Base-by-base conservation (phyloP, 2,888 invertebrate genomes). In the Scaptomyza flava region DNA sequence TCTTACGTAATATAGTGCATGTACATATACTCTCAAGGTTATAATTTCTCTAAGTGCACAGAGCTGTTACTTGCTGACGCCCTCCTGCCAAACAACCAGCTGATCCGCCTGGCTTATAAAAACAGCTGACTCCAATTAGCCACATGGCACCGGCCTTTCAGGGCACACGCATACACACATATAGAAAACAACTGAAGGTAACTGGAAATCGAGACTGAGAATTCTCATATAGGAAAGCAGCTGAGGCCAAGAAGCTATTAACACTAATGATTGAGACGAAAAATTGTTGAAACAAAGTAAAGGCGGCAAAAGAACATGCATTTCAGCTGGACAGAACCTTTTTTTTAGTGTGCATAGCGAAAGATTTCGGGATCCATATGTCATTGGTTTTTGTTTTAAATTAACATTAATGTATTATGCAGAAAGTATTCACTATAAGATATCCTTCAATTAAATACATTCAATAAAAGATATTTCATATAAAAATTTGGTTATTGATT, bases 51-150 rank as follows among this genome's bases (percentile, higher is more conserved):
- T 52, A 70, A 81, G 82, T 87, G 81, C 59, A 68, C 50, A 14
- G 6, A 6, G 50, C 20, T n/a, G 20, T 62, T 31, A 12, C 46
- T 12, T 17, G 47, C 34, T 38, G 46, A 58, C 46, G 52, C 54
- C 46, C 60, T 72, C 64, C 65, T 70, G 80, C 45, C 72, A 71
- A 87, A 69, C 80, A 41, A 79, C 83, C 84, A 87, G 83, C 84
- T 85, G 87, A 84, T 83, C 68, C 50, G 36, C 38, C 48, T 43
- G 74, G 66, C 58, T 57, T 59, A 70, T 72, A 70, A 78, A 81
- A 87, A 87, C 84, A 84, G 84, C 84, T 84, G 84, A 84, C 88
- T 87, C 65, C 83, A 84, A 84, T 84, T 86, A 87, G 57, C 81
- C 86, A 81, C 77, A 80, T 87, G 84, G 74, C 71, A 74, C 48